These are phyloP conservation scores for Anthopleura sola DNA, from an alignment of 64 coral and sea anemone genomes.

Conservation along the genomic window DNA sequence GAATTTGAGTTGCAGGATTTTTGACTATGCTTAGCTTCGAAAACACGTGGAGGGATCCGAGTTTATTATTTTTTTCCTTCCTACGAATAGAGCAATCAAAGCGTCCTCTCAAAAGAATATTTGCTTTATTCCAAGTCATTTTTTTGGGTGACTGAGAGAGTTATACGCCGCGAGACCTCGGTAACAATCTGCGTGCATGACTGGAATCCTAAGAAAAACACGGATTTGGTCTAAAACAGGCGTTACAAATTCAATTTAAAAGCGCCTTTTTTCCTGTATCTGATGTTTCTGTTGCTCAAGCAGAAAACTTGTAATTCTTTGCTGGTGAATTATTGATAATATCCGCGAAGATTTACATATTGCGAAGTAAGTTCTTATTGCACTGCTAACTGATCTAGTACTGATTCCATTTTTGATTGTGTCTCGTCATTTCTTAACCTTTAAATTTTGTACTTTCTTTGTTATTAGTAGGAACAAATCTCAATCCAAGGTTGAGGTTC, in stretches of 20 bases:
- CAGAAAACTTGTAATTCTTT: constrained; percentile 14
- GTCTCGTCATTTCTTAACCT: not conserved
- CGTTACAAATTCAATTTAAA: constrained; percentile 10
- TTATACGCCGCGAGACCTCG: not conserved
- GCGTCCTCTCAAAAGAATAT: not conserved
- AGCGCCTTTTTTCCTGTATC: not conserved
- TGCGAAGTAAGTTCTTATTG: constrained; percentile 18
- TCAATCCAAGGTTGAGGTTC: not conserved
- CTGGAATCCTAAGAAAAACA: not conserved
- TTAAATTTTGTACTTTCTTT: constrained; percentile 5
- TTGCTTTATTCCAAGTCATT: not conserved
- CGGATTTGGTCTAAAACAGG: not conserved
- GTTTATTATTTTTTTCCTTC: not conserved
- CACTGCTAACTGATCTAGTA: constrained; percentile 5
- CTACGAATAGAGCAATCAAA: not conserved
- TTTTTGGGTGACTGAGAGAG: not conserved
- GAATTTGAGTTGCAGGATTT: not conserved
- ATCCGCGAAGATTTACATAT: constrained; percentile 22
- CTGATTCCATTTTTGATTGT: constrained; percentile 9
- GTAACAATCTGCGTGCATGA: constrained; percentile 1
- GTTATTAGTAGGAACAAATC: constrained; percentile 1
- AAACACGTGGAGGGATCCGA: not conserved
- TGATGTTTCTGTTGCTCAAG: not conserved
- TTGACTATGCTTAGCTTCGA: not conserved
- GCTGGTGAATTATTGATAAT: constrained; percentile 21